A percentile compares a stretch with the other conserved stretches of the same genome.
These are phyloP conservation scores for Alosa alosa DNA, from an alignment of 2,113 vertebrate genomes.

Conservation along the genomic window DNA sequence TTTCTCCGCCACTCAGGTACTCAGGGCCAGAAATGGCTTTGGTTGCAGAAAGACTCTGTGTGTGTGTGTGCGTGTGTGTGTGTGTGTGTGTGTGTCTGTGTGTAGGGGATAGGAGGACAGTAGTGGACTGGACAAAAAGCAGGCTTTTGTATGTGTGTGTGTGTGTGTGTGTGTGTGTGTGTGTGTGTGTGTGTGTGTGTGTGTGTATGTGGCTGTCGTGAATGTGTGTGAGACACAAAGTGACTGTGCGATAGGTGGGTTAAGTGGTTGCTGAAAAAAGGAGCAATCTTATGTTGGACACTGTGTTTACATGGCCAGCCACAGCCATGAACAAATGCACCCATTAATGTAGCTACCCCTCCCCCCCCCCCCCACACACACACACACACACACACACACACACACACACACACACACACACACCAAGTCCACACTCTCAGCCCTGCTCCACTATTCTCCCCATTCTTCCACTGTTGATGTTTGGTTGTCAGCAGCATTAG, in stretches of 20 bases:
- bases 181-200: conserved; percentile 23
- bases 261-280: conserved; percentile 33
- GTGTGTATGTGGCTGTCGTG: conserved; percentile 40
- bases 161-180: conserved; percentile 4
- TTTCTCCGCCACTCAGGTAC: conserved; percentile 62
- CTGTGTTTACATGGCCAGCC: conserved; percentile 61
- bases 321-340: conserved; percentile 63
- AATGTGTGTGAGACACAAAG: conserved; percentile 35
- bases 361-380: conserved; percentile 22
- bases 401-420: conserved; percentile 15
- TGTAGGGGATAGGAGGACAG: not conserved
- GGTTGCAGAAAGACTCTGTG: conserved; percentile 62
- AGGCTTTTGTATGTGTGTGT: conserved; percentile 41
- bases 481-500: not conserved
- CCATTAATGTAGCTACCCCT: conserved; percentile 55
- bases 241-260: conserved; percentile 11
- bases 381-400: conserved; percentile 21
- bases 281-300: conserved; percentile 55
- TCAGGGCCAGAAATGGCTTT: conserved; percentile 71
- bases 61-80: conserved; percentile 5
- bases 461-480: not conserved
- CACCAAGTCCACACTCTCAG: conserved; percentile 19
- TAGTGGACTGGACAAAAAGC: not conserved
- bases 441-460: not conserved
- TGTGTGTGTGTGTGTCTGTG: not conserved